Evolutionary conservation across 2,888 invertebrate species (phyloP), one percentile per base, ranked within the genome.

Genomic region (Bellardia pandia): DNA sequence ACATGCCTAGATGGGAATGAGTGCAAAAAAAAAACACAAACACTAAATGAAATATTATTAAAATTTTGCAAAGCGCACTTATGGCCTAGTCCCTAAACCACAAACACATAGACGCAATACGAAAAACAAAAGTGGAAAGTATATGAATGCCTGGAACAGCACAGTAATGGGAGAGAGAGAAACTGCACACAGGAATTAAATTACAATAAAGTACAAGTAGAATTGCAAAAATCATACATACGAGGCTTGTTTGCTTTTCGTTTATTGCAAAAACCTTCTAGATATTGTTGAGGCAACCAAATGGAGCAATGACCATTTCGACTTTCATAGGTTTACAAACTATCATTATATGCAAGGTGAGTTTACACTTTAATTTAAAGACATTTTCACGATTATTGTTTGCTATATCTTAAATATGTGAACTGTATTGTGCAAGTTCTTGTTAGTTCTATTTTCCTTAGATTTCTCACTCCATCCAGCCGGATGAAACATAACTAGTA

Each of bases 41-140:
- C 58, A 78, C 78, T 84, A 69, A 85, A 85, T 85, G 74, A 85
- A 85, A 85, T 79, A 85, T 85, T 79, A 79, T 85, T 79, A 72
- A 85, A 78, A 85, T 85, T 85, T 84, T 68, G 14, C 68, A 68
- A 84, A 68, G 84, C 84, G 77, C 78, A 74, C 84, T 84, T 84
- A 84, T 84, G 84, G 84, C 85, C 79, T 69, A 62, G 78, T 79
- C 74, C 66, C 68, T 79, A 62, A 66, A 78, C 77, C 72, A 74
- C 84, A 78, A 78, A 45, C 75, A 75, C 75, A 75, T 60, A 80
- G 48, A 60, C 40, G 51, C 33, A 58, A 14, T 11, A 45, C 3
- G 37, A 37, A 37, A 56, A 56, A n/a, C 40, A 66, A 42, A 6
- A 40, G 16, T 45, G 45, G 5, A 16, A 72, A 66, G 11, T 37